phyloP scores from a whole-genome alignment of 1,140 invertebrate species.

The Wiebesia pumilae region DNA sequence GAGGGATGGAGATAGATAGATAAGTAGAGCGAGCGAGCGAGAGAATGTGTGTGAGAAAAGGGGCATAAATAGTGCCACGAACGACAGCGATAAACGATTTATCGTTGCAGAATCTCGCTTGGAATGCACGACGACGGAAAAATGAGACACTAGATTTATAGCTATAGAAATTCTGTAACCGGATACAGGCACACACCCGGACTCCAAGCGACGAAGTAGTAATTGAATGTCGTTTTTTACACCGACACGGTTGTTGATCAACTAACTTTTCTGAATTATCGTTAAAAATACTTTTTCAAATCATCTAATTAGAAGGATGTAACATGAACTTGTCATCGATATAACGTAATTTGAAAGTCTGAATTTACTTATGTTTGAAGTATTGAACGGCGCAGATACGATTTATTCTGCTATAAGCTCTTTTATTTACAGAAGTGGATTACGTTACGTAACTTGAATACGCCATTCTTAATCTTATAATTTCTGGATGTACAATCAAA shows the following conservation, averaged over 20 bases:
- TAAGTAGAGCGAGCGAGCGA: not conserved
- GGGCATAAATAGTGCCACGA: constrained; percentile 33
- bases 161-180: constrained; percentile 2
- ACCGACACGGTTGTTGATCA: not conserved
- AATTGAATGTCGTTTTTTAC: constrained; percentile 24
- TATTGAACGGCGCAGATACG: too few species aligned
- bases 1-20: too few species aligned
- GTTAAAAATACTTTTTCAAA: not conserved
- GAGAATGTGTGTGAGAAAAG: not conserved
- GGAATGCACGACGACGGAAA: constrained; percentile 39
- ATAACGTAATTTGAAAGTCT: too few species aligned
- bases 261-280: not conserved
- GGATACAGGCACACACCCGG: not conserved
- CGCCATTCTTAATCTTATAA: too few species aligned
- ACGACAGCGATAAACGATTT: constrained; percentile 45
- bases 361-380: too few species aligned
- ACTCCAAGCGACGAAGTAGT: not conserved
- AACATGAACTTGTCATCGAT: too few species aligned
- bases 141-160: constrained; percentile 43
- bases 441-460: too few species aligned
- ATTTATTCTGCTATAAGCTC: too few species aligned
- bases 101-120: constrained; percentile 24
- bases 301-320: not conserved
- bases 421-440: too few species aligned
- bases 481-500: too few species aligned